Evolutionary conservation across 2,797 vertebrate species (phyloP).

Genomic region (Iguana delicatissima): DNA sequence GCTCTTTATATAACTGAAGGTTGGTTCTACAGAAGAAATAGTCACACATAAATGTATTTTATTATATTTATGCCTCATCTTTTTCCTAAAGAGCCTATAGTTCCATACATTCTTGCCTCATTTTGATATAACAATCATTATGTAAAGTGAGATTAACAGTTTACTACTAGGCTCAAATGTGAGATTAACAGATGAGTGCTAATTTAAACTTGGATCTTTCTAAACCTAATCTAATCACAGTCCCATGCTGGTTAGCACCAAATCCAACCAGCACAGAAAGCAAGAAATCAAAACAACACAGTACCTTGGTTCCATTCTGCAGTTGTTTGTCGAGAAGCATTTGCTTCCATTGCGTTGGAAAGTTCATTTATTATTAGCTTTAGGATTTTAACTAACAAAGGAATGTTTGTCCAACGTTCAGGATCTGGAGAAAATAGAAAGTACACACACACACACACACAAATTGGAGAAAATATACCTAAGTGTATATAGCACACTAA

Average conservation of each 20-base stretch:
- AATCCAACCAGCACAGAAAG: not conserved
- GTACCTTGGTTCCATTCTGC: conserved; percentile 94
- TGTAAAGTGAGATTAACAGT: not conserved
- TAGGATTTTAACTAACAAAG: conserved; percentile 95
- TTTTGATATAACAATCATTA: not conserved
- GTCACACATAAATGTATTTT: not conserved
- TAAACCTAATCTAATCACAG: not conserved
- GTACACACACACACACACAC: not conserved
- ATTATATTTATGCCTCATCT: not conserved
- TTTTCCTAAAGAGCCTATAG: not conserved
- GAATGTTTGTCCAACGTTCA: conserved; percentile 98
- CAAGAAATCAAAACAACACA: conserved; percentile 11
- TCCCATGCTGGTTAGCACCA: not conserved
- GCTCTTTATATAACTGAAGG: not conserved
- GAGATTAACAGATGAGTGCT: not conserved
- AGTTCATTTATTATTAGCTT: conserved; percentile 98
- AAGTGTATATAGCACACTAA: not conserved
- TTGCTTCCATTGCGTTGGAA: conserved; percentile 94
- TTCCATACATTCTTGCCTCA: too few species aligned
- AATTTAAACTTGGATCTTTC: not conserved
- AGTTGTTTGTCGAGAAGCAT: conserved; percentile 87
- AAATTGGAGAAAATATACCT: too few species aligned
- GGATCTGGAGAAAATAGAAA: conserved; percentile 84
- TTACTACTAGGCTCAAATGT: not conserved
- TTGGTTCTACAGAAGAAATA: not conserved